Conservation (phyloP, 2,113 vertebrate genomes). For the Agapornis roseicollis region DNA sequence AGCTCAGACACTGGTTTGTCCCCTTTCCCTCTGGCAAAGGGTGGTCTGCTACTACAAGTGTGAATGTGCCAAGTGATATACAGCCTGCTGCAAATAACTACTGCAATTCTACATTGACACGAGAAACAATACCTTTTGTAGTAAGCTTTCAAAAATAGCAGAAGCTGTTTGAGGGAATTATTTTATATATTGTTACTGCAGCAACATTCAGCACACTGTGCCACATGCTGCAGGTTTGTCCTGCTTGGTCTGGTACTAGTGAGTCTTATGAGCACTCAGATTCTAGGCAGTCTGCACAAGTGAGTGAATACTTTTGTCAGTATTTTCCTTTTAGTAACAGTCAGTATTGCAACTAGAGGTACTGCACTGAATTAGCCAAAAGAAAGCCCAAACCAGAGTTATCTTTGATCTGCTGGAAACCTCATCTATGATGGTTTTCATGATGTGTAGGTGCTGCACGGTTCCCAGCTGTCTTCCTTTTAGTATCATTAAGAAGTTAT, state of each 20-base stretch:
- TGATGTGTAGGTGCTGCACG: neutral
- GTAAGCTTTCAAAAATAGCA: neutral
- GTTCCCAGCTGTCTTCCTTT: neutral
- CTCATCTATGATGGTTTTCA: neutral
- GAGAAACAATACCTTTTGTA: neutral
- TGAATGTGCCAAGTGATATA: neutral
- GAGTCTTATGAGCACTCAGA: fast-evolving
- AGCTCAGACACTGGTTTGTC: neutral
- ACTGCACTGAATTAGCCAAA: neutral
- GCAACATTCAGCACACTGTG: neutral
- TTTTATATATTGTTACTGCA: neutral
- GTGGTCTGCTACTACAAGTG: neutral
- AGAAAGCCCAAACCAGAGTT: neutral
- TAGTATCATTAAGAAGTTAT: neutral
- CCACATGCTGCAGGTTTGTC: neutral
- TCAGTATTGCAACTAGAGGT: neutral
- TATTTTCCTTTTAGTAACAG: neutral
- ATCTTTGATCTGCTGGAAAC: neutral
- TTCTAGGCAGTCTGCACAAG: neutral
- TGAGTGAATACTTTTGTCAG: neutral
- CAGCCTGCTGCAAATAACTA: neutral
- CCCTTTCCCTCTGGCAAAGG: neutral
- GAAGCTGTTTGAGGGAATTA: neutral
- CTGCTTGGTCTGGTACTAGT: neutral
- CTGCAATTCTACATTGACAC: neutral